Base-by-base conservation (phyloP, 2,797 vertebrate species). In the Aulostomus chinensis region DNA sequence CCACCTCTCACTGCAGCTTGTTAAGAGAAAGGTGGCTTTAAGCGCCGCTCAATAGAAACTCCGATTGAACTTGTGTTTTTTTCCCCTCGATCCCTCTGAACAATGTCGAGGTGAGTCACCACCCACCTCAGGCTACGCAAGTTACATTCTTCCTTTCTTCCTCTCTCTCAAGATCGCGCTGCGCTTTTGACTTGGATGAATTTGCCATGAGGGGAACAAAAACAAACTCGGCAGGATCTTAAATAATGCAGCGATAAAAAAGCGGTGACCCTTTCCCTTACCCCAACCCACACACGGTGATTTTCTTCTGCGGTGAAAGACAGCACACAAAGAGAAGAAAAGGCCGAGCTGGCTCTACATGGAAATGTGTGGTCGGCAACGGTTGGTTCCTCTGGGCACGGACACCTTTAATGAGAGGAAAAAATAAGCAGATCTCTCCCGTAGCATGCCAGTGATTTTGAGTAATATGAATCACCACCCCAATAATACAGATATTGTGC, bases 1-100 rank as follows among this genome's bases (percentile, higher is more conserved):
- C 83, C 84, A 84, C 78, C 84, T 83, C 86, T 88, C 81, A 83
- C 86, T 86, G 86, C 84, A 87, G 84, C 84, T 88, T 87, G 85
- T 88, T 89, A 88, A 79, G 76, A 76, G 76, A 78, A 85, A 85
- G 81, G 83, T 86, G 82, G 76, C 85, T 85, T 82, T 84, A 84
- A 86, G 84, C 76, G 65, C 53, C 52, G 70, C 80, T 89, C 83
- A 76, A 85, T 75, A 83, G 73, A 75, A 84, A 79, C 76, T 85
- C 67, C 73, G 58, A 82, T 86, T 86, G 78, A 82, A 86, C 82
- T 78, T 80, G 68, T 66, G 62, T 59, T 68, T 53, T 49, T 63
- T 11, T 14, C 30, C 53, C 46, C 63, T 77, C n/a, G n/a, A n/a
- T n/a, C 72, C 73, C 78, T 84, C 72, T 68, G 72, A 86, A 83